Evolutionary conservation across 2,888 invertebrate genomes (phyloP).

Genomic region (Nemurella pictetii): DNA sequence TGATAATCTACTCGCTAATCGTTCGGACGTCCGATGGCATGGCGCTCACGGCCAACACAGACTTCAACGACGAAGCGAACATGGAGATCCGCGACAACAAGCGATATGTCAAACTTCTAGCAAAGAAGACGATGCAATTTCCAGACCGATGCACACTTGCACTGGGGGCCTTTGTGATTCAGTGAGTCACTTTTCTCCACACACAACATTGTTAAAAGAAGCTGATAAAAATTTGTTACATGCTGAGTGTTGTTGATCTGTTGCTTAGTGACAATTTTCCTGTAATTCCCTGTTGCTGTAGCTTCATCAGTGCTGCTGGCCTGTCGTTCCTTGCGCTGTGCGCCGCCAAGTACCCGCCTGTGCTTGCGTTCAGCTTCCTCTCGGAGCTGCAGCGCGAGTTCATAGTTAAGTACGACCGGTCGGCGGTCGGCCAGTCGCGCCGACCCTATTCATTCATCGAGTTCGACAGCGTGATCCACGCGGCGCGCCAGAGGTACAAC

Average conservation of each 20-base stretch:
- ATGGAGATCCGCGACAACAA: constrained; percentile 48
- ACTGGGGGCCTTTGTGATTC: constrained; percentile 49
- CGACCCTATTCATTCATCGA: constrained; percentile 54
- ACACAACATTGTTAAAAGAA: background rate
- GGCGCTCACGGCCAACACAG: constrained; percentile 50
- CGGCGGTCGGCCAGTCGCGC: constrained; percentile 48
- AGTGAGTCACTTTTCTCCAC: constrained; percentile 48
- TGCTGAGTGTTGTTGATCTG: too few relatives aligned
- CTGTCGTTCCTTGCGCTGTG: constrained; percentile 51
- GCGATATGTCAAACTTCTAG: constrained; percentile 48
- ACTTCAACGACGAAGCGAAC: constrained; percentile 48
- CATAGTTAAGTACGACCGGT: constrained; percentile 49
- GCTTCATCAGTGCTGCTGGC: constrained; percentile 48
- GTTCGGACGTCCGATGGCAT: constrained; percentile 49
- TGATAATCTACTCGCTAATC: constrained; percentile 48
- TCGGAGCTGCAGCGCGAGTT: constrained; percentile 54
- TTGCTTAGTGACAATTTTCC: too few relatives aligned
- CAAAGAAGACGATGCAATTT: constrained; percentile 48
- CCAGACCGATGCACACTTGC: constrained; percentile 51
- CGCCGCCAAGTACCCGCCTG: constrained; percentile 51
- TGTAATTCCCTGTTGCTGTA: constrained; percentile 47
- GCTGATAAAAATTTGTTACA: background rate
- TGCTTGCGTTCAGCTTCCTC: constrained; percentile 54
- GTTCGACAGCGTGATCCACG: constrained; percentile 50
- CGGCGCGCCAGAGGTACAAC: constrained; percentile 47